Base-by-base conservation (phyloP, 1,140 invertebrate species). In the Diachasma alloeum region DNA sequence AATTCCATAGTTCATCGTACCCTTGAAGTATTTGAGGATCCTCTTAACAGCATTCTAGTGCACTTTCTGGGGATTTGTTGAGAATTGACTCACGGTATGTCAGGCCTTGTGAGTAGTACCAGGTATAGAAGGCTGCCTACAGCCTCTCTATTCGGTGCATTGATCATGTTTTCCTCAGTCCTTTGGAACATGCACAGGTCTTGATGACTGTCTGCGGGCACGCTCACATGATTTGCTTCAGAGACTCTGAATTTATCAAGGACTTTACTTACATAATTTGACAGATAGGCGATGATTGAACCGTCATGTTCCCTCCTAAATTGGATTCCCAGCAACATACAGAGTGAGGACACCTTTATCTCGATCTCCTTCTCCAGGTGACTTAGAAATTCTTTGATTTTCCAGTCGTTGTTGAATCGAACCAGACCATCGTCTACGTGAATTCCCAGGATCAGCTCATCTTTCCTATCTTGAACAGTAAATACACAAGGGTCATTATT, bases 391-490 rank as follows among this genome's bases (percentile, higher is more conserved):
- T 74, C 15, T 11, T 77, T 53, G 17, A 86, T 78, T 37, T 48
- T 75, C 9, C 76, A 59, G 56, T 78, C 17, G 19, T 48, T 71
- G 22, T 37, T 72, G 19, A 80, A 81, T 17, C 82, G 77, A 24
- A 88, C 59, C 0, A 90, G 66, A n/a, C 87, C 87, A 84, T 91
- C 90, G 82, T 91, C 90, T 6, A 91, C 89, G 85, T 91, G 90
- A 0, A 90, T 79, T 8, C 82, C 83, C 0, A 91, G 42, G 36
- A 89, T 81, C 6, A 87, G 76, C 75, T 83, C 81, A 26, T 72
- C 44, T 53, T 46, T 72, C 15, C 83, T 77, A 9, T 80, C 39
- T 11, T 11, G 24, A n/a, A n/a, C n/a, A n/a, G n/a, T n/a, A n/a
- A n/a, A n/a, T n/a, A n/a, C n/a, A n/a, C n/a, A n/a, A n/a, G n/a